Evolutionary conservation across 1,140 invertebrate species (phyloP).

Genomic region (Sarcophaga bullata): DNA sequence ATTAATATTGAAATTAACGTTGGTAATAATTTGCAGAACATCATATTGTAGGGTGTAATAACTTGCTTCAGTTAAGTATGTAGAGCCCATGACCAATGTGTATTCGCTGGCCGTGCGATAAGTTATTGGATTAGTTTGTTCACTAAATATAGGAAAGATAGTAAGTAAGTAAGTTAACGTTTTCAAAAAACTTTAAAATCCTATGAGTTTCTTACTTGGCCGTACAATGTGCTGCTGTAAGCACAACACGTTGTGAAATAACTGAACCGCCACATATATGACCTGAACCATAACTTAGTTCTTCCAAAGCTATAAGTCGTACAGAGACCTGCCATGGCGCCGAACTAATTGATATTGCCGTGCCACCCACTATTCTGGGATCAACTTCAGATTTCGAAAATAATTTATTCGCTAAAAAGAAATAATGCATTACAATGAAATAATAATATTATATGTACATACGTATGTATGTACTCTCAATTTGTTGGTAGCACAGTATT

Average conservation of each 20-base stretch:
- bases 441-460: neutral
- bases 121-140: slow-evolving; percentile 23
- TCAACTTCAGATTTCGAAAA: slow-evolving; percentile 33
- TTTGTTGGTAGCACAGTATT: no score
- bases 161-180: neutral
- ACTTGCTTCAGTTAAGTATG: slow-evolving; percentile 41
- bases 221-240: slow-evolving; percentile 76
- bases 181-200: neutral
- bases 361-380: slow-evolving; percentile 53
- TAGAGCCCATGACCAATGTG: slow-evolving; percentile 54
- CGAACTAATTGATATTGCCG: slow-evolving; percentile 39
- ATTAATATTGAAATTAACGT: slow-evolving; percentile 44
- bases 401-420: neutral
- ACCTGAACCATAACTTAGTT: slow-evolving; percentile 49
- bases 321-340: slow-evolving; percentile 56
- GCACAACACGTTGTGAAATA: slow-evolving; percentile 68
- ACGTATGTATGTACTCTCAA: neutral
- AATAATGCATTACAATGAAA: neutral
- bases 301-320: slow-evolving; percentile 49
- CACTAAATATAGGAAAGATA: slow-evolving; percentile 33
- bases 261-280: slow-evolving; percentile 73
- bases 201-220: slow-evolving; percentile 47
- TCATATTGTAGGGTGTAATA: slow-evolving; percentile 49
- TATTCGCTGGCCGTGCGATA: slow-evolving; percentile 52
- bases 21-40: slow-evolving; percentile 49